Percentiles rank a stretch among this genome's conserved stretches.
phyloP scores from a whole-genome alignment of 2,113 vertebrate genomes.

The Haliaeetus leucogaster region DNA sequence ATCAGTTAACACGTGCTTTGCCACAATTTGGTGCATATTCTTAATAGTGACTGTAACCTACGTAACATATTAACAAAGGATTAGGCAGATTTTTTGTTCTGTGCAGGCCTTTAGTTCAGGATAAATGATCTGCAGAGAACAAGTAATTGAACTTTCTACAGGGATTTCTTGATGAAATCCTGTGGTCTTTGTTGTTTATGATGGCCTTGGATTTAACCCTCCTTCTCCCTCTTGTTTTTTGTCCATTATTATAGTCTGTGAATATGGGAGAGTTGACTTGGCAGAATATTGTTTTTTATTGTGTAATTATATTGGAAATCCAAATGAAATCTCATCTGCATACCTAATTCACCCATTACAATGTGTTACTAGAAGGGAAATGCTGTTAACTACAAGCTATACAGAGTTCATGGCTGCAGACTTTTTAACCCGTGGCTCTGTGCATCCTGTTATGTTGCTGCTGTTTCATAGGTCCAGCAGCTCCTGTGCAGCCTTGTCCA shows the following conservation, averaged over 20 bases:
- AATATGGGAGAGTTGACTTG: not conserved
- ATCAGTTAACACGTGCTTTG: not conserved
- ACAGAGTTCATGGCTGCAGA: not conserved
- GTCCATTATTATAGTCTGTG: not conserved
- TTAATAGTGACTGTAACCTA: not conserved
- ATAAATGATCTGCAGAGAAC: not conserved
- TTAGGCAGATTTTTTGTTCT: not conserved
- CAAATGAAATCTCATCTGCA: not conserved
- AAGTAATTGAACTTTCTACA: not conserved
- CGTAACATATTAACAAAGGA: not conserved
- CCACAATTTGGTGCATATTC: not conserved
- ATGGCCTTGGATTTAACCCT: not conserved
- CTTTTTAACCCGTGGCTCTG: not conserved
- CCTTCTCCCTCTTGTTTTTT: not conserved
- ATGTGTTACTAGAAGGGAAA: not conserved
- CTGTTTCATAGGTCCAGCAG: not conserved
- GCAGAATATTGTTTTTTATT: not conserved
- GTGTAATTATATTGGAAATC: not conserved
- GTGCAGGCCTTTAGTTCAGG: not conserved
- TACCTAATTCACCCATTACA: not conserved
- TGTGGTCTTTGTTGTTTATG: not conserved
- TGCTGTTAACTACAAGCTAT: not conserved
- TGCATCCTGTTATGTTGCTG: not conserved
- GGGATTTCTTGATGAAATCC: not conserved
- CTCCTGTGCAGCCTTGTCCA: not conserved